Conservation (phyloP, 2,113 vertebrate genomes). For the Rhinoptilus africanus region DNA sequence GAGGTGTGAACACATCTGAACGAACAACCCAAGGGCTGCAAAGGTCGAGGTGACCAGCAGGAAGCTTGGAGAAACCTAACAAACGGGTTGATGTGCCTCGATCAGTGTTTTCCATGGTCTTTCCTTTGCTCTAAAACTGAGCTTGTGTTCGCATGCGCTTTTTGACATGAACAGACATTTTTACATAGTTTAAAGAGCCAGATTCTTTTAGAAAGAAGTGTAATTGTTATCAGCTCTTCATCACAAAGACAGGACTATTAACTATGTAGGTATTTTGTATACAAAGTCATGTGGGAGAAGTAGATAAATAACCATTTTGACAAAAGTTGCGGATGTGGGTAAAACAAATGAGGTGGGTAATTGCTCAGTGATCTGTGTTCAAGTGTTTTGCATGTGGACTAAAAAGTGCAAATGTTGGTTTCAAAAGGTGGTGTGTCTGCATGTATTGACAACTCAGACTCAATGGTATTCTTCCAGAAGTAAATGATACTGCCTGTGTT, state of each 20-base stretch:
- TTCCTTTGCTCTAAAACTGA: background rate
- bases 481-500: background rate
- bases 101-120: fast-evolving
- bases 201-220: background rate
- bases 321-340: background rate
- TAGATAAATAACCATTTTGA: background rate
- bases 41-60: background rate
- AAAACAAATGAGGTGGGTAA: background rate
- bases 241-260: background rate
- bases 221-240: background rate
- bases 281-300: background rate
- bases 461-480: background rate
- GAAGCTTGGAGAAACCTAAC: background rate
- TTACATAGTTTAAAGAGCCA: background rate
- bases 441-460: background rate
- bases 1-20: background rate
- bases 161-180: background rate
- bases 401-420: background rate
- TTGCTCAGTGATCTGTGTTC: background rate
- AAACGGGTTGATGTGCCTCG: background rate
- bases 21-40: background rate
- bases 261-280: background rate
- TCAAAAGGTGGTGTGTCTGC: background rate
- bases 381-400: background rate
- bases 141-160: background rate